Base-by-base conservation (phyloP, 2,888 invertebrate genomes). In the Ochropleura leucogaster region DNA sequence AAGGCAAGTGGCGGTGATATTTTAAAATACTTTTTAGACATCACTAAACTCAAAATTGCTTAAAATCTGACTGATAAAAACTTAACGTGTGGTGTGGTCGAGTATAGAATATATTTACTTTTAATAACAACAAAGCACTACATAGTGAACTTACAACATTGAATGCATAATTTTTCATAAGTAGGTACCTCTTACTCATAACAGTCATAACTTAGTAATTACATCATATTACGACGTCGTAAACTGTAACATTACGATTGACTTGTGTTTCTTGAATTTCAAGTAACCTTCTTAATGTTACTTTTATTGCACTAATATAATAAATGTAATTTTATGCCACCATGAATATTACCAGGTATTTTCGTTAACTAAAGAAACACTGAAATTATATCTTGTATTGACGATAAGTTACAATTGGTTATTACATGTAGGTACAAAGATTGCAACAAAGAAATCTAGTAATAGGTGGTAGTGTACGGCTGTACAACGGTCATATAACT, bases 261-360 rank as follows among this genome's bases (percentile, higher is more conserved):
- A 62, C 20, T 66, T 20, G 55, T 69, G 66, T 70, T 77, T 70
- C 64, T 65, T 68, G 57, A 68, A 65, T 55, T 65, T 65, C 49
- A 68, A n/a, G 18, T 65, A 49, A 79, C 47, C 18, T 18, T 49
- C 18, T 47, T 71, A 59, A 55, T 69, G 69, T 55, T 51, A 51
- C 14, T 77, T 82, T 77, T 77, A 66, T 66, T 47, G 78, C 78
- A 55, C 47, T 64, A 40, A 67, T 53, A 77, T 60, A 60, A 60
- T 68, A 68, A 77, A 77, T 75, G 53, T 0, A 53, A 20, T 68
- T 60, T 82, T 68, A 82, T 82, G 68, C 18, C 46, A 46, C 30
- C 12, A 65, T 30, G n/a, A 60, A 55, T 12, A 40, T 55, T 55
- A 8, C 42, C 16, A 10, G 44, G 44, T 20, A 44, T 20, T 59